These are phyloP conservation scores for Danionella cerebrum DNA, from an alignment of 2,113 vertebrate genomes.

Conservation along the genomic window DNA sequence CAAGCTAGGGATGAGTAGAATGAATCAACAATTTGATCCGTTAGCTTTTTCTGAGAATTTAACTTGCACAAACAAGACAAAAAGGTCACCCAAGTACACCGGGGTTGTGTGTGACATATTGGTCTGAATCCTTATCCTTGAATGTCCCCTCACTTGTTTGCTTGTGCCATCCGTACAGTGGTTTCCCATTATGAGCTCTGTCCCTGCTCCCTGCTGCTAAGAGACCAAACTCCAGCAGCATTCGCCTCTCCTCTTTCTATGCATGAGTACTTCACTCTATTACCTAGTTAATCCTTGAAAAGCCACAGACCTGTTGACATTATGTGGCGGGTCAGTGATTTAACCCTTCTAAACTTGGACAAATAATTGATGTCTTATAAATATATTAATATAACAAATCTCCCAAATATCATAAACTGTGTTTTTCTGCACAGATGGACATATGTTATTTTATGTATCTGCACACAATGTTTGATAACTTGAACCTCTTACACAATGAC, in stretches of 20 bases:
- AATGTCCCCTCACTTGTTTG: slow-evolving; percentile 7
- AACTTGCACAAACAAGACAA: not conserved
- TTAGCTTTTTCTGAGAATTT: no score
- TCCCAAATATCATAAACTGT: not conserved
- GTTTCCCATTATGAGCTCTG: slow-evolving; percentile 10
- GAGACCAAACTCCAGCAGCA: not conserved
- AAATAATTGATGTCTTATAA: not conserved
- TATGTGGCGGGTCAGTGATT: not conserved
- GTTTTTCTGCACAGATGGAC: not conserved
- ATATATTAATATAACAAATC: not conserved
- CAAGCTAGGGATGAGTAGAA: not conserved
- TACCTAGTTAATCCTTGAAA: not conserved
- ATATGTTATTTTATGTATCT: not conserved
- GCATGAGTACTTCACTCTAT: not conserved
- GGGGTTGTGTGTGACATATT: not conserved
- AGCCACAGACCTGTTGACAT: not conserved
- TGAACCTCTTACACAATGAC: not conserved
- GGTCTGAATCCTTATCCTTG: not conserved
- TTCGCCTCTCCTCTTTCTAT: not conserved
- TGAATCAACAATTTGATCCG: not conserved
- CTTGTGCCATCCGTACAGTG: slow-evolving; percentile 18
- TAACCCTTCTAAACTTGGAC: not conserved
- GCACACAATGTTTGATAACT: not conserved
- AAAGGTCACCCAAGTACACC: not conserved
- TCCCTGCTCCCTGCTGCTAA: not conserved